Percentiles rank a stretch among this genome's conserved stretches.
Conservation (phyloP, 2,797 vertebrate genomes). For the Eupleurogrammus muticus region DNA sequence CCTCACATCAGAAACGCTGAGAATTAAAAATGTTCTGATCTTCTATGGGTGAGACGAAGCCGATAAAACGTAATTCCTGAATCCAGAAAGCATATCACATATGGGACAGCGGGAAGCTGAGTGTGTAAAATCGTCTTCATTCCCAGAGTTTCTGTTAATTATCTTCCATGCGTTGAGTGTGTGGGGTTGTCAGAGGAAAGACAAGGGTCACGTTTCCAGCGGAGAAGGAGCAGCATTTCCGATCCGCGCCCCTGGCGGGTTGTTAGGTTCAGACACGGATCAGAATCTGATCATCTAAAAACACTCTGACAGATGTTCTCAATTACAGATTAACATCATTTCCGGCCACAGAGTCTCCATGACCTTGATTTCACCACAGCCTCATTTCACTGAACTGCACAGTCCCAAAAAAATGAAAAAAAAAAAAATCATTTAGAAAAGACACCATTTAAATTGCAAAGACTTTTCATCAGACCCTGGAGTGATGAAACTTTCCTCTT, state of each 20-base stretch:
- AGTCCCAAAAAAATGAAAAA: not conserved
- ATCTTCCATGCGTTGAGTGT: not conserved
- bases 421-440: constrained; percentile 12
- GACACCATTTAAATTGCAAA: not conserved
- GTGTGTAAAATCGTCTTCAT: not conserved
- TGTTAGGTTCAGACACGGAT: constrained; percentile 41
- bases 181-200: not conserved
- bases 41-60: constrained; percentile 1
- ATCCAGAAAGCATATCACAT: no score
- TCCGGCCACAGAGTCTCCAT: constrained; percentile 42
- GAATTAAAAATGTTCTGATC: no score
- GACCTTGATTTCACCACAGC: constrained; percentile 49
- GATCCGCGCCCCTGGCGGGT: constrained; percentile 15
- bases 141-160: not conserved
- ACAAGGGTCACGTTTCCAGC: not conserved
- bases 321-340: constrained; percentile 67
- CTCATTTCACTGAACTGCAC: constrained; percentile 24
- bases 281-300: constrained; percentile 57
- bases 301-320: constrained; percentile 55
- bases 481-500: constrained; percentile 6
- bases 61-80: constrained; percentile 39
- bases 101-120: constrained; percentile 17
- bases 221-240: constrained; percentile 5
- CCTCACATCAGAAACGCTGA: no score
- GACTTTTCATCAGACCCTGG: not conserved